Conservation (phyloP, 2,113 vertebrate genomes). For the Pluvialis apricaria region DNA sequence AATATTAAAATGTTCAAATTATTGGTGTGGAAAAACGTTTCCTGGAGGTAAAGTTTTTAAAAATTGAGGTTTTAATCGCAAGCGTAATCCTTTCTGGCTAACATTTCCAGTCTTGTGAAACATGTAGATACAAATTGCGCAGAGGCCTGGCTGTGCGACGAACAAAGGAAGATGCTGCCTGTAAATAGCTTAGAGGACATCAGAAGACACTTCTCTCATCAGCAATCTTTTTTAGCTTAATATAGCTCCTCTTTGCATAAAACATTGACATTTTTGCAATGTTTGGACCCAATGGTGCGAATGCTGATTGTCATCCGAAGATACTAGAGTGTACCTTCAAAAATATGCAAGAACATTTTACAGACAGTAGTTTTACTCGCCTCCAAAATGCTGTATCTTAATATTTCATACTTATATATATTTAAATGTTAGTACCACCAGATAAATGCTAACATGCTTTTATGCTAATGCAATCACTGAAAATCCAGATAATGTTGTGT, state of each 20-base stretch:
- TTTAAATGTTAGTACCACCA: constrained; percentile 67
- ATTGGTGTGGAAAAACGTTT: constrained; percentile 39
- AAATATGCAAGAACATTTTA: constrained; percentile 56
- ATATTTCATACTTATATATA: constrained; percentile 74
- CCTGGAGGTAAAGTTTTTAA: constrained; percentile 26
- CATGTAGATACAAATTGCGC: neutral
- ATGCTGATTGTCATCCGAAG: constrained; percentile 59
- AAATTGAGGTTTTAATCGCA: constrained; percentile 40
- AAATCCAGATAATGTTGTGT: constrained; percentile 64
- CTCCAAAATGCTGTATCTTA: constrained; percentile 56
- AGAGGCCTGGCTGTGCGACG: neutral
- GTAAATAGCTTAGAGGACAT: constrained; percentile 63
- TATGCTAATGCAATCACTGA: constrained; percentile 68
- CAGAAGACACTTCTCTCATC: constrained; percentile 57
- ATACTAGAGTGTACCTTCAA: constrained; percentile 46
- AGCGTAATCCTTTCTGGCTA: constrained; percentile 43
- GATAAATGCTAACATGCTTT: constrained; percentile 68
- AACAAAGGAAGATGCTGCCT: constrained; percentile 46
- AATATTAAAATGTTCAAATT: constrained; percentile 42
- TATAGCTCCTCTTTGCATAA: constrained; percentile 71
- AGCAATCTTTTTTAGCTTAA: constrained; percentile 64
- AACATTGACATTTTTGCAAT: constrained; percentile 69
- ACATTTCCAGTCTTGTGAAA: constrained; percentile 13
- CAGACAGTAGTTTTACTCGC: constrained; percentile 49
- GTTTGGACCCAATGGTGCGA: constrained; percentile 55